Base-by-base conservation (phyloP, 2,888 invertebrate genomes). In the Xestia c-nigrum region DNA sequence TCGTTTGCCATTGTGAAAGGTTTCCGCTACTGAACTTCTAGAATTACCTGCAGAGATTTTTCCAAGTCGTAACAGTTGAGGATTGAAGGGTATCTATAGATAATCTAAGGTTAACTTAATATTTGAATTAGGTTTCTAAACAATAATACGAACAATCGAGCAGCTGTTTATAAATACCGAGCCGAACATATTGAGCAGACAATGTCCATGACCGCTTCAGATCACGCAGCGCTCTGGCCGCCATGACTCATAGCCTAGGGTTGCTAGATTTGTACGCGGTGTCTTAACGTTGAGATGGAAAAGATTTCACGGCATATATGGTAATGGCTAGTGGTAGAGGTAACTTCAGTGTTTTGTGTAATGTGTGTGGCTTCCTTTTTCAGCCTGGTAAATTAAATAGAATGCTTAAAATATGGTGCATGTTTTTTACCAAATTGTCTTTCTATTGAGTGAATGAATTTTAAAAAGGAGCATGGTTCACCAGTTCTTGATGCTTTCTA, bases 81-180 rank as follows among this genome's bases (percentile, higher is more conserved):
- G 31, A 64, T 19, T 55, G 24, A 31, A 55, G 14, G 12, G 47
- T 50, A 57, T 38, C 19, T 52, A 61, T 50, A 47, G 14, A 38
- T 55, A 70, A 72, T 72, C 31, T 74, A 59, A 72, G 57, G 69
- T 70, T 66, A 70, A 3, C 52, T 74, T 75, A 83, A 72, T 72
- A 78, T 78, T 69, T 63, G 78, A 1, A 59, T 43, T 72, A 66
- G 31, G 50, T 74, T 78, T 85, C 81, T 81, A 78, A 81, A 78
- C 71, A 74, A 81, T 74, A 74, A 78, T 65, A 65, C 66, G 78
- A 74, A 72, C 72, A 85, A 85, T 85, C 69, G 66, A 74, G 69
- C 80, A 85, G 80, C 79, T 87, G 83, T 89, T 86, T 89, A 87
- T 89, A 89, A 89, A 88, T 88, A 87, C 78, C 76, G 72, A 83